Evolutionary conservation across 1,140 invertebrate species (phyloP).

Genomic region (Psilanteris sp.): DNA sequence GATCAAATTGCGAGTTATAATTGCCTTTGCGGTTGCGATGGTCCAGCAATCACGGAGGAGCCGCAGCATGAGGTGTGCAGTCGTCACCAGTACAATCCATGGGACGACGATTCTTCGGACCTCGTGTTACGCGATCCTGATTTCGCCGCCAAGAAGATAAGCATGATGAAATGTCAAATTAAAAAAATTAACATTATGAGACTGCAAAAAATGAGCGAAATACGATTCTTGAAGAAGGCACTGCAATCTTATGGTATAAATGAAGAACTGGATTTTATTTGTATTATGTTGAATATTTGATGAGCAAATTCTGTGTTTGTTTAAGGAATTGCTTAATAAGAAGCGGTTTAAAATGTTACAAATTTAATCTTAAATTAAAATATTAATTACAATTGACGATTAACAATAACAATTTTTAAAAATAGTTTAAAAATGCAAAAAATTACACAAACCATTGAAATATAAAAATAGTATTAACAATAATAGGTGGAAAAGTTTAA

Average conservation of each 20-base stretch:
- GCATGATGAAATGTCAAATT: slow-evolving; percentile 74
- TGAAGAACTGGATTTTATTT: background rate
- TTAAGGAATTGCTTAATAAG: too few relatives aligned
- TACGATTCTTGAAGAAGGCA: slow-evolving; percentile 68
- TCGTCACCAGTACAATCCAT: slow-evolving; percentile 68
- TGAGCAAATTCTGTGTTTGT: too few relatives aligned
- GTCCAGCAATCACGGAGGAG: slow-evolving; percentile 36
- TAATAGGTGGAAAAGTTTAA: too few relatives aligned
- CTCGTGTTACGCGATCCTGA: slow-evolving; percentile 68
- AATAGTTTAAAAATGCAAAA: too few relatives aligned
- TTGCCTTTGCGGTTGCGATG: slow-evolving; percentile 65
- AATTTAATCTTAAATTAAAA: too few relatives aligned
- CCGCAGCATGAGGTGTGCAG: slow-evolving; percentile 62
- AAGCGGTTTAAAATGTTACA: too few relatives aligned
- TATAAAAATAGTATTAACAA: too few relatives aligned
- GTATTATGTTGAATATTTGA: too few relatives aligned
- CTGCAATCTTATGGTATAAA: slow-evolving; percentile 68
- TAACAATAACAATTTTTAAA: too few relatives aligned
- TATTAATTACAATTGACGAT: too few relatives aligned
- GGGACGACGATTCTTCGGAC: slow-evolving; percentile 65
- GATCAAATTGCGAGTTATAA: slow-evolving; percentile 33
- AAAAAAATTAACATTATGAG: slow-evolving; percentile 72
- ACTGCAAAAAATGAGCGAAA: slow-evolving; percentile 70
- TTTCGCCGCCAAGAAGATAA: slow-evolving; percentile 71
- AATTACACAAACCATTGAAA: too few relatives aligned